Percentiles rank a stretch among this genome's conserved stretches.
These are phyloP conservation scores for Rhinoderma darwinii DNA, from an alignment of 2,113 vertebrate genomes.

Conservation along the genomic window DNA sequence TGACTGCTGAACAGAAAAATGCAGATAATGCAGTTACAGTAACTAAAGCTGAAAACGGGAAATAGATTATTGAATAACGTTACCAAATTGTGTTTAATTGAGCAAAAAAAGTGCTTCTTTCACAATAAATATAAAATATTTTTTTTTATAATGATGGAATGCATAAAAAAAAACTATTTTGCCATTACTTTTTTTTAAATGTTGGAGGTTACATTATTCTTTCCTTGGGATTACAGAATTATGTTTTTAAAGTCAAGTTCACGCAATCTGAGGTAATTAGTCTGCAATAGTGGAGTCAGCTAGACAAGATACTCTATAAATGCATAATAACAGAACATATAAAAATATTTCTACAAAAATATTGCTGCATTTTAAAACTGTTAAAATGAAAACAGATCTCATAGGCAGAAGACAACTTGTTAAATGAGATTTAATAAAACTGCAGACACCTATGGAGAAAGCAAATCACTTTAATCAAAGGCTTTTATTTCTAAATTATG, in stretches of 20 bases:
- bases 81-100: too few relatives aligned
- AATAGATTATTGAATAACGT: too few relatives aligned
- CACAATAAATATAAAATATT: background rate
- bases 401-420: background rate
- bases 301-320: background rate
- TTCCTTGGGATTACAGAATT: background rate
- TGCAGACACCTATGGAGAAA: background rate
- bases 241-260: background rate
- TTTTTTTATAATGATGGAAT: background rate
- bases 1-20: too few relatives aligned
- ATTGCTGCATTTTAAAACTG: background rate
- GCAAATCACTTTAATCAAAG: background rate
- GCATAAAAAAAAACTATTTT: too few relatives aligned
- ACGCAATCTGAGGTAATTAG: background rate
- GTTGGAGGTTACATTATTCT: background rate
- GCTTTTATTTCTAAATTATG: background rate
- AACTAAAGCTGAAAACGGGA: too few relatives aligned
- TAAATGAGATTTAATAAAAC: background rate
- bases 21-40: too few relatives aligned
- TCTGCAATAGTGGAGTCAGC: background rate
- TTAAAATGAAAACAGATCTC: conserved; percentile 3
- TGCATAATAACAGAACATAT: background rate
- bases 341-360: conserved; percentile 7
- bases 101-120: too few relatives aligned
- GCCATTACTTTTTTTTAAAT: background rate